Base-by-base conservation (phyloP, 2,797 vertebrate species). In the Sebastes itinus region DNA sequence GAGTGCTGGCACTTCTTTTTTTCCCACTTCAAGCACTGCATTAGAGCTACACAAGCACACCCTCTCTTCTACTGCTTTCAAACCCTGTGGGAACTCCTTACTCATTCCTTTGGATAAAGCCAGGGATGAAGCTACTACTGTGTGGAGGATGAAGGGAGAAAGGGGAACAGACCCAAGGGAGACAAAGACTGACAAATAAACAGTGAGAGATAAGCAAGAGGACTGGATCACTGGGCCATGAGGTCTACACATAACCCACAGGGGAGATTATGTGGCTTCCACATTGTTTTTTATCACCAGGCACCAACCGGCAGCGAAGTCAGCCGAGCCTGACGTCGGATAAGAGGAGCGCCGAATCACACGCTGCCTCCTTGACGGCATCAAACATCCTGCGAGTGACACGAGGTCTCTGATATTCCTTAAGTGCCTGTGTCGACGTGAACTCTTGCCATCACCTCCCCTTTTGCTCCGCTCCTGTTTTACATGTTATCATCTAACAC, bases 231-330 rank as follows among this genome's bases (percentile, higher is more conserved):
- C 60, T 72, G 72, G 62, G 75, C 66, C 77, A 80, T 11, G 55
- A 80, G 76, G 63, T 49, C 69, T 46, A 75, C 75, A 87, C 83
- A 85, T 67, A 90, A 79, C 74, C 55, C 83, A 54, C 72, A 35
- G 67, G 75, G 83, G 74, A 68, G 52, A 65, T 66, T 61, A 10
- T 76, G 42, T 30, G 32, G 22, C 65, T 78, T 82, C 82, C 69
- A 62, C 58, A 35, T 72, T 70, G 60, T 64, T 72, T 82, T 80
- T 72, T 20, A 77, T 71, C 67, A 58, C 27, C 22, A 78, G 42
- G 55, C 64, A 62, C 35, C 61, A 63, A 65, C 65, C 68, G 12
- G 68, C 28, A 23, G 66, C 68, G 14, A 35, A 71, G 54, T 72
- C 78, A 66, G 32, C 27, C 8, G 12, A 74, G 61, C 59, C 66